These are phyloP conservation scores for Crenichthys baileyi DNA, from an alignment of 2,797 vertebrate genomes.

Conservation along the genomic window DNA sequence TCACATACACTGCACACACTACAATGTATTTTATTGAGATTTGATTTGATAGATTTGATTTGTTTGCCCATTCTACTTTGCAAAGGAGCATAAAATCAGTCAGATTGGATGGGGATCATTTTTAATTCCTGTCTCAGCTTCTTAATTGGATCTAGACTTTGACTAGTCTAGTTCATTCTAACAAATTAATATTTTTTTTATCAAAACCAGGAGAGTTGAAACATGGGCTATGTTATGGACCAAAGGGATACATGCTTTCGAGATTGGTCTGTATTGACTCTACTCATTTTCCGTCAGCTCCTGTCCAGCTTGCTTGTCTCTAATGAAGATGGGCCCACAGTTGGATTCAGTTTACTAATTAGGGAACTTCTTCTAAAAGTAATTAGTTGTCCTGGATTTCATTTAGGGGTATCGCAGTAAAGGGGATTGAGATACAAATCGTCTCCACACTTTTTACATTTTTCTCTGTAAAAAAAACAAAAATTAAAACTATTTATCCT, in stretches of 20 bases:
- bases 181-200: neutral
- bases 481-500: neutral
- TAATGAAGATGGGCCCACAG: neutral
- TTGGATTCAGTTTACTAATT: neutral
- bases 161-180: neutral
- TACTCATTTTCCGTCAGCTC: neutral
- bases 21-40: too few relatives aligned
- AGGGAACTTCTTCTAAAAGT: neutral
- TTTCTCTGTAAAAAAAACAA: neutral
- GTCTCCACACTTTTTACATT: neutral
- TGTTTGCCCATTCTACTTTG: neutral
- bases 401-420: neutral
- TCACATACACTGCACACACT: neutral
- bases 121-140: neutral
- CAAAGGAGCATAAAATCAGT: neutral
- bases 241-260: neutral
- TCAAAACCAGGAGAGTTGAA: neutral
- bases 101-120: neutral
- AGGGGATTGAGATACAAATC: neutral
- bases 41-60: too few relatives aligned
- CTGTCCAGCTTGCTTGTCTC: too few relatives aligned
- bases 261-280: neutral
- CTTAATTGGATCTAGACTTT: neutral
- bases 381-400: neutral
- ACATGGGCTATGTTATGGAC: too few relatives aligned